Evolutionary conservation across 2,113 vertebrate species (phyloP).

Genomic region (Salvelinus alpinus): DNA sequence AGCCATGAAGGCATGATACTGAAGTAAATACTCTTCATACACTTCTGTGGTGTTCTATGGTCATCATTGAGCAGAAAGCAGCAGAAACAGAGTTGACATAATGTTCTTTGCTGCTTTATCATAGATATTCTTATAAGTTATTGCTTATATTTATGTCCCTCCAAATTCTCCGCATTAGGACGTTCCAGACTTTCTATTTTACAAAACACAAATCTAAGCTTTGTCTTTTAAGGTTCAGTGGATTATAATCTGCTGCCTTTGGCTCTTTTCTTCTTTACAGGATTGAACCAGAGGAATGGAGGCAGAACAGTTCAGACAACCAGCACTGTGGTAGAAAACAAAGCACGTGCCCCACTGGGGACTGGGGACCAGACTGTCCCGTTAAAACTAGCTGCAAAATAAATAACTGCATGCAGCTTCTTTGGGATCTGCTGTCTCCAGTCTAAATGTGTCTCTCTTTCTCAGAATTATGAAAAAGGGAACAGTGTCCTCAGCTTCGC

Average conservation of each 20-base stretch:
- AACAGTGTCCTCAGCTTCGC: conserved; percentile 40
- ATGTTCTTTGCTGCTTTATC: too few relatives aligned
- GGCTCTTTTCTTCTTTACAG: background rate
- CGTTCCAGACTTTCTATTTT: background rate
- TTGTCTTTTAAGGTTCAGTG: background rate
- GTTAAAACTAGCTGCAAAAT: conserved; percentile 17
- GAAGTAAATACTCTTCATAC: too few relatives aligned
- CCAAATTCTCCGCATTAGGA: too few relatives aligned
- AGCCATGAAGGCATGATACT: background rate
- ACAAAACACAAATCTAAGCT: conserved; percentile 17
- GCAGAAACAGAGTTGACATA: too few relatives aligned
- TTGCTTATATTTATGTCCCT: too few relatives aligned
- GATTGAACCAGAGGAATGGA: conserved; percentile 3
- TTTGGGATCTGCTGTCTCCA: conserved; percentile 37
- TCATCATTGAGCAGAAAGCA: too few relatives aligned
- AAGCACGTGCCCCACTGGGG: background rate
- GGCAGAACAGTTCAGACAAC: background rate
- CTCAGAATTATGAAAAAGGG: conserved; percentile 41
- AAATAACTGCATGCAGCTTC: conserved; percentile 29
- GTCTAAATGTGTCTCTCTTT: conserved; percentile 32
- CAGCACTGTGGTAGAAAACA: background rate
- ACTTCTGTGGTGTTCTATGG: too few relatives aligned
- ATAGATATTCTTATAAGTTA: too few relatives aligned
- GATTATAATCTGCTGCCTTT: conserved; percentile 8
- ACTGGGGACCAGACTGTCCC: background rate